Base-by-base conservation (phyloP, 2,113 vertebrate genomes). In the Taxidea taxus region DNA sequence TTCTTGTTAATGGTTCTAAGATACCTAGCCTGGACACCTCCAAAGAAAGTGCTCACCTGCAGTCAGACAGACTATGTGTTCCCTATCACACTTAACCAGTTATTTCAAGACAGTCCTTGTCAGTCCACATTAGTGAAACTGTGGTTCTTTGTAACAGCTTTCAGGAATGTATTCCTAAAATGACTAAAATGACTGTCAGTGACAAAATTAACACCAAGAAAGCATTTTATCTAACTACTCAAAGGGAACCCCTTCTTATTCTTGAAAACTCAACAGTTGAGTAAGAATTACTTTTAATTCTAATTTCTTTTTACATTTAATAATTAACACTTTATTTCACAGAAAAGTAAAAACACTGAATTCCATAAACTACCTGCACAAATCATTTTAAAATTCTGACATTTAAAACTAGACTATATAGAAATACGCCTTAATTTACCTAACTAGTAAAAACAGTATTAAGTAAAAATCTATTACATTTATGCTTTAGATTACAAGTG, bases 351-450 rank as follows among this genome's bases (percentile, higher is more conserved):
- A 86, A 89, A 72, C 1, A 87, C 13, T 75, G 94, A 94, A 72
- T 64, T 92, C 20, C 88, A 56, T 91, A 82, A 96, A 95, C 21
- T 96, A 82, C 44, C 47, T 51, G 0, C 27, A 58, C 80, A 95
- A 75, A 85, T 91, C 64, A 97, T 58, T 91, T 95, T 72, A 85
- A 94, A 95, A 96, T 87, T 85, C 56, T 90, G 60, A 93, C 84
- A 96, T 78, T 96, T 97, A 66, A 97, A 95, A 93, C 44, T 51
- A 93, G 54, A 13, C 42, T 83, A 94, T 18, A 77, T 4, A 94
- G 9, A 84, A 96, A 92, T 62, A n/a, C 4, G 60, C 15, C 70
- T 47, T 80, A 87, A 81, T 97, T 95, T 92, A 56, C 15, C 16
- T 23, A 42, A 86, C 16, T 74, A 42, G 27, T 88, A 54, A 92